These are phyloP conservation scores for Nannoperca obscura DNA, from an alignment of 2,797 vertebrate genomes.

Conservation along the genomic window DNA sequence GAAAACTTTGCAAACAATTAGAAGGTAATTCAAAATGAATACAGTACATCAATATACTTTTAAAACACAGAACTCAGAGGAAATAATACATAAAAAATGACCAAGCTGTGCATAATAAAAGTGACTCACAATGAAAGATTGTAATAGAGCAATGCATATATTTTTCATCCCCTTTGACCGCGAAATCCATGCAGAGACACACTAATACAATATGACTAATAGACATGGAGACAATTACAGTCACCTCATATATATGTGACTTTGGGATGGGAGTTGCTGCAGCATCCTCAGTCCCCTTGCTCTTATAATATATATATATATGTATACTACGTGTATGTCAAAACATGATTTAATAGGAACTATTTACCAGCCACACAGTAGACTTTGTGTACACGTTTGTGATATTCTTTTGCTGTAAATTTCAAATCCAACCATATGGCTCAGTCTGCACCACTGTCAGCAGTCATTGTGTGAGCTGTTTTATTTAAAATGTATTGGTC, in stretches of 20 bases:
- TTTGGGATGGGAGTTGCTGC: too few species aligned
- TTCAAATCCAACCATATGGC: too few species aligned
- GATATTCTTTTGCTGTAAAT: neutral
- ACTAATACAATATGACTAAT: conserved; percentile 22
- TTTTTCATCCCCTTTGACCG: conserved; percentile 20
- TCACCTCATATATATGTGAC: conserved; percentile 49
- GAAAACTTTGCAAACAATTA: neutral
- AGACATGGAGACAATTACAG: conserved; percentile 61
- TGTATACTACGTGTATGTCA: neutral
- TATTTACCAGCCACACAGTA: neutral
- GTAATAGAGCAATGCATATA: neutral
- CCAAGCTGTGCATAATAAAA: too few species aligned
- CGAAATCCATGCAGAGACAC: conserved; percentile 2
- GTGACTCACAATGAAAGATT: neutral
- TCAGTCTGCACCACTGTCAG: too few species aligned
- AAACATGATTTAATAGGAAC: too few species aligned
- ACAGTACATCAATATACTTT: neutral
- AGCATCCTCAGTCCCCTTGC: too few species aligned
- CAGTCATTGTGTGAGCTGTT: neutral
- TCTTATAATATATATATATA: too few species aligned
- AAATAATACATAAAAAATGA: neutral
- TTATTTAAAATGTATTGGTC: neutral
- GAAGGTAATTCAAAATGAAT: conserved; percentile 4
- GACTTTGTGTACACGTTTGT: too few species aligned
- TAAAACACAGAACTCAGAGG: neutral